Conservation (phyloP, 2,797 vertebrate genomes). For the Muraenolepis orangiensis region DNA sequence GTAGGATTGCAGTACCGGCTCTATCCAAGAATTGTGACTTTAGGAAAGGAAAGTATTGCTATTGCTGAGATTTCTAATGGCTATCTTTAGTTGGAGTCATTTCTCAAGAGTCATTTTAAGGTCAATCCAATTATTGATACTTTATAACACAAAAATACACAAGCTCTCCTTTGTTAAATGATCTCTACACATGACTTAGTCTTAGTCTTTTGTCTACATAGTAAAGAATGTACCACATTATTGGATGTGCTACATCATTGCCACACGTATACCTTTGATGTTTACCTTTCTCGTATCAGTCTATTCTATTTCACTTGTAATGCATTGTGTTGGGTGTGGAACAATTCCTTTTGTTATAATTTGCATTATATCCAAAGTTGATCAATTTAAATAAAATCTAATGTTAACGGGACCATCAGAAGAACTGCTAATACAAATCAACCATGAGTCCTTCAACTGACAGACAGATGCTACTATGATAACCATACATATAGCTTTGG, state of each 20-base stretch:
- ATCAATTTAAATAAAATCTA: not conserved
- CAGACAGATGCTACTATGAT: too few relatives aligned
- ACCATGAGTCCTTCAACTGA: constrained; percentile 28
- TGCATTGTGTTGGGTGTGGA: constrained; percentile 54
- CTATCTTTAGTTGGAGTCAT: constrained; percentile 6
- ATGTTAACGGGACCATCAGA: not conserved
- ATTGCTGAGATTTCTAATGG: constrained; percentile 48
- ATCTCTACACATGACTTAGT: constrained; percentile 38
- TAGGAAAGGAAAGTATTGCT: constrained; percentile 31
- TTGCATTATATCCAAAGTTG: constrained; percentile 51
- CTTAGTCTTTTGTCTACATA: constrained; percentile 51
- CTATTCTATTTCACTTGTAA: constrained; percentile 48
- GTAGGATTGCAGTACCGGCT: constrained; percentile 41
- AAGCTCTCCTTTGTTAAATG: constrained; percentile 40
- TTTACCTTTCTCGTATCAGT: constrained; percentile 43
- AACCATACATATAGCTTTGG: constrained; percentile 19
- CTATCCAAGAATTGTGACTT: constrained; percentile 26
- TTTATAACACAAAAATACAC: constrained; percentile 1
- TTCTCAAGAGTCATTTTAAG: constrained; percentile 28
- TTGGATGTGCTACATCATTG: constrained; percentile 23
- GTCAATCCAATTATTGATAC: constrained; percentile 29
- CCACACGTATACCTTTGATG: constrained; percentile 31
- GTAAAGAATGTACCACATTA: constrained; percentile 13
- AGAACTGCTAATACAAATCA: constrained; percentile 28
- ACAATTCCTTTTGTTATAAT: constrained; percentile 44